Percentiles rank a stretch among this genome's conserved stretches.
Evolutionary conservation across 2,888 invertebrate species (phyloP).

Genomic region (Cremastinae sp.): DNA sequence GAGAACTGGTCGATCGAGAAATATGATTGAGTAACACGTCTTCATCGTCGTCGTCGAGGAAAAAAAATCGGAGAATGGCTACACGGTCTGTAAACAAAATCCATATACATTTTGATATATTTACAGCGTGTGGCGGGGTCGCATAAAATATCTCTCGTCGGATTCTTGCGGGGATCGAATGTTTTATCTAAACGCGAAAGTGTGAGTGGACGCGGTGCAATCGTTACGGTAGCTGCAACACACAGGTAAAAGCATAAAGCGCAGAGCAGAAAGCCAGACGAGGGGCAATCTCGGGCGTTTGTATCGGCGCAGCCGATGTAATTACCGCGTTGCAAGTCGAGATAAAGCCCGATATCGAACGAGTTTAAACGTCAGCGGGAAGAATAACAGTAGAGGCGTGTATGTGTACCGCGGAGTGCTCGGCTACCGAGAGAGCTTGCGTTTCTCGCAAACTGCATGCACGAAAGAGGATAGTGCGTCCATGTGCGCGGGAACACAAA

Average conservation of each 20-base stretch:
- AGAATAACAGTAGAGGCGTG: slow-evolving; percentile 55
- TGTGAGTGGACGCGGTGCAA: neutral
- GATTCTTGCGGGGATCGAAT: slow-evolving; percentile 34
- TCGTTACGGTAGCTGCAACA: too few relatives aligned
- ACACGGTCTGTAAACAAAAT: too few relatives aligned
- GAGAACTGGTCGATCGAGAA: slow-evolving; percentile 56
- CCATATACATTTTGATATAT: slow-evolving; percentile 24
- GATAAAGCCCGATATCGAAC: slow-evolving; percentile 65
- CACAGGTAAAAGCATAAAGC: slow-evolving; percentile 28
- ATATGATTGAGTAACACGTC: slow-evolving; percentile 60
- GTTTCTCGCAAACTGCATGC: slow-evolving; percentile 31
- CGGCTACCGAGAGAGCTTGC: slow-evolving; percentile 43
- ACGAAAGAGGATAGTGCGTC: slow-evolving; percentile 17
- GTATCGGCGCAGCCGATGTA: slow-evolving; percentile 60
- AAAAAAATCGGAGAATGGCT: slow-evolving; percentile 29
- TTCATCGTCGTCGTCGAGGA: slow-evolving; percentile 46
- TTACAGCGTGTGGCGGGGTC: slow-evolving; percentile 9
- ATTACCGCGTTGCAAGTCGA: slow-evolving; percentile 63
- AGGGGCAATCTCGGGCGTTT: slow-evolving; percentile 52
- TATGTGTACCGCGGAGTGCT: slow-evolving; percentile 5
- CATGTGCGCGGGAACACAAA: neutral
- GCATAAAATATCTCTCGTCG: too few relatives aligned
- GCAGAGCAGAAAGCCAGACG: slow-evolving; percentile 44
- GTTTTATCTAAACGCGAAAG: slow-evolving; percentile 21
- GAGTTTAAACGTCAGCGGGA: slow-evolving; percentile 61